A percentile compares a stretch with the other conserved stretches of the same genome.
Conservation (phyloP, 2,113 vertebrate species). For the Cololabis saira region DNA sequence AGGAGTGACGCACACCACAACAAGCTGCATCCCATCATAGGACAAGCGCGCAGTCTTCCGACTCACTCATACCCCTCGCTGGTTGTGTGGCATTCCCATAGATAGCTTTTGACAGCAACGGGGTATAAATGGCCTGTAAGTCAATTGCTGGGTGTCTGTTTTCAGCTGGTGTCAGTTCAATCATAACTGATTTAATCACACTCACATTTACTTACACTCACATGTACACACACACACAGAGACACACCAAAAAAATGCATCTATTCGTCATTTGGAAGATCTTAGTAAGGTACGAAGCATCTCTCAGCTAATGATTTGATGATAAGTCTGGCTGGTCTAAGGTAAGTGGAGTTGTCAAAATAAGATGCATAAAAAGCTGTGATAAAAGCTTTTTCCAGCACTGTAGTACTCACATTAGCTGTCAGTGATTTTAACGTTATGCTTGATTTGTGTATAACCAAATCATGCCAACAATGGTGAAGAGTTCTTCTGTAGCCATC, state of each 20-base stretch:
- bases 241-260: background rate
- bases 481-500: conserved; percentile 12
- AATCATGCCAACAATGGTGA: conserved; percentile 25
- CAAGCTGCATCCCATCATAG: background rate
- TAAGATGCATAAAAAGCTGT: no score
- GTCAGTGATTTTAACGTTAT: no score
- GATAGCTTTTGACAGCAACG: conserved; percentile 59
- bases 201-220: background rate
- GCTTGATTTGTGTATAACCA: background rate
- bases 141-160: conserved; percentile 67
- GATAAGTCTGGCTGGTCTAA: no score
- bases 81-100: conserved; percentile 48
- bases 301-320: no score
- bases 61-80: conserved; percentile 40
- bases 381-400: no score
- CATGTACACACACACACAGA: background rate
- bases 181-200: conserved; percentile 38
- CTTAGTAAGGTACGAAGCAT: no score
- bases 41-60: conserved; percentile 10
- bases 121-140: conserved; percentile 58
- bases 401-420: background rate
- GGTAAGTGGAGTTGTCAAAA: no score
- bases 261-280: no score
- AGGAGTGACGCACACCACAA: conserved; percentile 30
- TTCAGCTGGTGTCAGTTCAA: conserved; percentile 47